Percentiles rank a stretch among this genome's conserved stretches.
Evolutionary conservation across 2,113 vertebrate genomes (phyloP).

Genomic region (Atlantisia rogersi): DNA sequence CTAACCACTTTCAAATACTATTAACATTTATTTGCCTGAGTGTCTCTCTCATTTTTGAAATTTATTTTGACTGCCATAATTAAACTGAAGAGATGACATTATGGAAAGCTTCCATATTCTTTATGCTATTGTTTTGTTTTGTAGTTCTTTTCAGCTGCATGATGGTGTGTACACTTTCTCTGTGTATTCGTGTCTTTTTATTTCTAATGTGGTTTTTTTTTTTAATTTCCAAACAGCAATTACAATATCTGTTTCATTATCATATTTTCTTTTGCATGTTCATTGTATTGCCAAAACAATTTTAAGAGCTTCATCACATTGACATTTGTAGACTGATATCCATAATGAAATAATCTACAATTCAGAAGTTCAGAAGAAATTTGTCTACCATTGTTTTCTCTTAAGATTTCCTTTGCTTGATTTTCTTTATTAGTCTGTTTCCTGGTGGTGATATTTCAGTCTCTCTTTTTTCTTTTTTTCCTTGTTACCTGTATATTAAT

Average conservation of each 20-base stretch:
- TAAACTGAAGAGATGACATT: background rate
- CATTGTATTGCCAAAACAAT: background rate
- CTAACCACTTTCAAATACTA: background rate
- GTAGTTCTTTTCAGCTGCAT: background rate
- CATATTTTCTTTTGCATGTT: background rate
- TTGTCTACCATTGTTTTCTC: background rate
- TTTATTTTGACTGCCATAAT: background rate
- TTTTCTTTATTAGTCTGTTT: background rate
- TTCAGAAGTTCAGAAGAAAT: background rate
- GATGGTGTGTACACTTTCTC: background rate
- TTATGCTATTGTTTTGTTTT: background rate
- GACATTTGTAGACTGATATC: background rate
- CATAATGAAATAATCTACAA: background rate
- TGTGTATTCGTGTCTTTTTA: background rate
- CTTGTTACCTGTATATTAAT: background rate
- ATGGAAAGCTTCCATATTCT: background rate
- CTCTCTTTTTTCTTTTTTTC: background rate
- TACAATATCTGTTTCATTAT: background rate
- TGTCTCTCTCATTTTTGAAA: background rate
- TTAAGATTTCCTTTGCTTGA: background rate
- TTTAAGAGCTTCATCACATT: background rate
- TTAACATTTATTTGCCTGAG: background rate
- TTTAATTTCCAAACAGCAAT: background rate
- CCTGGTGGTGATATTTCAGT: background rate
- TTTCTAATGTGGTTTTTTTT: background rate